These are phyloP conservation scores for Chymomyza caudatula DNA, from an alignment of 2,888 invertebrate species.

Conservation along the genomic window DNA sequence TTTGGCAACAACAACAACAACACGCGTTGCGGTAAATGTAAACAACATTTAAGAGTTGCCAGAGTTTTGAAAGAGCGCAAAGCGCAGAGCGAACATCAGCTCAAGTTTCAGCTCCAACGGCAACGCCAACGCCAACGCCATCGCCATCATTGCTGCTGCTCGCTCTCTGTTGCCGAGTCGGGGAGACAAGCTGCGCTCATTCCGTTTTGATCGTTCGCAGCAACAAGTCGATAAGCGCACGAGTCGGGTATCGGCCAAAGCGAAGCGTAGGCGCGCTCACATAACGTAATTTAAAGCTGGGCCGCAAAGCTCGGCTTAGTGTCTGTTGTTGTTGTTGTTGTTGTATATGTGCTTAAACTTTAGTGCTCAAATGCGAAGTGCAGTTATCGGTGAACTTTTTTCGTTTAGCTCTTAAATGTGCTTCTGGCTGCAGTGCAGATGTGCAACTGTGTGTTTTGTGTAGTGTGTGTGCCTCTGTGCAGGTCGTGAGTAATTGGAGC, in stretches of 20 bases:
- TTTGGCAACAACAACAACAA: too few relatives aligned
- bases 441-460: conserved; percentile 9
- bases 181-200: conserved; percentile 50
- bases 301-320: conserved; percentile 45
- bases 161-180: neutral
- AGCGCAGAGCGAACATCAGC: conserved; percentile 4
- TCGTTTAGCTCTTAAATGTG: neutral
- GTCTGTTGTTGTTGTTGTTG: conserved; percentile 19
- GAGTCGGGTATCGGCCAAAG: neutral
- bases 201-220: conserved; percentile 59
- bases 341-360: neutral
- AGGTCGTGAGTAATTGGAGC: neutral
- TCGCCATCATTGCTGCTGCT: conserved; percentile 23
- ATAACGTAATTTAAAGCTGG: neutral
- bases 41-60: conserved; percentile 40
- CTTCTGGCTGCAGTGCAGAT: too few relatives aligned
- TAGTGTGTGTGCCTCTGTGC: too few relatives aligned
- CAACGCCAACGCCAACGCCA: conserved; percentile 23
- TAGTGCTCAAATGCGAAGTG: conserved; percentile 38
- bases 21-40: conserved; percentile 27
- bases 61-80: conserved; percentile 32
- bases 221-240: conserved; percentile 39
- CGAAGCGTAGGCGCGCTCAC: neutral
- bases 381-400: conserved; percentile 20
- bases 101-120: conserved; percentile 6